Evolutionary conservation across 2,113 vertebrate species (phyloP), one percentile per base, ranked within the genome.

Genomic region (Stigmatopora nigra): DNA sequence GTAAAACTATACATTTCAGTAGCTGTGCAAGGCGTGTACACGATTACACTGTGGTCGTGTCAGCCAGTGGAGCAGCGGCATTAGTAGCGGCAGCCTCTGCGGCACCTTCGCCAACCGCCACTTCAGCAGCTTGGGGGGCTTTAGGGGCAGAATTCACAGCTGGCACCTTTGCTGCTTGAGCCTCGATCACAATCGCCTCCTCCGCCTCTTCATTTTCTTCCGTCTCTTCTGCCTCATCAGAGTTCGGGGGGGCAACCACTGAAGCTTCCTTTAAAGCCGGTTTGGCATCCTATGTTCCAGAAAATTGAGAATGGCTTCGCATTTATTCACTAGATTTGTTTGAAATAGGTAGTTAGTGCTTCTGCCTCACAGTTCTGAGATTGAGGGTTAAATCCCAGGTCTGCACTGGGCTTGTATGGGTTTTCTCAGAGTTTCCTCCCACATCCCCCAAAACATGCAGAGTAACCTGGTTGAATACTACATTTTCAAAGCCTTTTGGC

Each of bases 201-300:
- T 35, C 68, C 17, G 64, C 65, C 10, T 46, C 73, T 5, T 80
- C 86, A 0, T 60, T 83, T 36, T 73, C 84, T 19, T 80, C 82
- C 0, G n/a, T 82, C 56, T 79, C 86, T 47, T 87, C 87, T 2
- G 31, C 83, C 63, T 90, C 90, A 5, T 91, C 90, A 17, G 89
- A 90, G 76, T 87, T 90, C 3, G 88, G 9, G 3, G 75, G 82
- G 38, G 62, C 72, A 52, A 64, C 82, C 19, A 10, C 38, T 35
- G 53, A 79, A 20, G 44, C 83, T 48, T 67, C 73, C 68, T 78
- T 84, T 3, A 66, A 68, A 16, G 66, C 75, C 20, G 67, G 5
- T 1, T 70, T 52, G 1, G 44, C 79, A 61, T 77, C 64, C 79
- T 82, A 61, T 55, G 15, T 4, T 19, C 4, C 35, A 0, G n/a